phyloP scores from a whole-genome alignment of 2,113 vertebrate genomes.

The Bujurquina vittata region DNA sequence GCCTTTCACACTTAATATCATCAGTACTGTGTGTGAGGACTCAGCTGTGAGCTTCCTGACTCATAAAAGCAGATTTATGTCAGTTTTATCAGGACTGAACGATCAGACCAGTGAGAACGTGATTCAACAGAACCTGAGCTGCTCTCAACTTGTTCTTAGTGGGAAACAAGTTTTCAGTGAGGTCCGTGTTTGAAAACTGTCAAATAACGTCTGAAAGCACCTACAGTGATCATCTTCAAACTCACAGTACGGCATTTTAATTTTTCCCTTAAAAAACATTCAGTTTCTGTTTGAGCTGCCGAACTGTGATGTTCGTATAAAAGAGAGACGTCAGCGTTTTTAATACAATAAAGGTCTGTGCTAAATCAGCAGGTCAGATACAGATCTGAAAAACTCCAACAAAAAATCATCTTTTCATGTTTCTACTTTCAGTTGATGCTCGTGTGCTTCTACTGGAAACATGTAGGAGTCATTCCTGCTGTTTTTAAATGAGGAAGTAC shows the following conservation, averaged over 20 bases:
- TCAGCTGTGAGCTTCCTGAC: rapidly evolving
- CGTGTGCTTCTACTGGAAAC: too few relatives aligned
- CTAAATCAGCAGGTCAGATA: too few relatives aligned
- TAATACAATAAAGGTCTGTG: too few relatives aligned
- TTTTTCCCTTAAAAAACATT: too few relatives aligned
- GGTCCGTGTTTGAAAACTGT: not conserved
- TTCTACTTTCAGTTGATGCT: too few relatives aligned
- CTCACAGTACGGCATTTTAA: not conserved
- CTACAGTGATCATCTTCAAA: not conserved
- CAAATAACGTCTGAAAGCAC: not conserved
- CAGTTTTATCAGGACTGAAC: not conserved
- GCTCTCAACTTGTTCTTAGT: not conserved
- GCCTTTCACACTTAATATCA: rapidly evolving
- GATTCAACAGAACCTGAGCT: not conserved
- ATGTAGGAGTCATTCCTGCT: too few relatives aligned
- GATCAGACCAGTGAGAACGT: not conserved
- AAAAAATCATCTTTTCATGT: too few relatives aligned
- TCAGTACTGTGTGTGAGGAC: not conserved
- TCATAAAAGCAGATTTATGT: not conserved
- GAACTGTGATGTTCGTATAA: too few relatives aligned
- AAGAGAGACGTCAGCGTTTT: too few relatives aligned
- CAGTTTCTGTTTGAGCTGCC: too few relatives aligned
- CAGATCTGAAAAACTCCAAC: too few relatives aligned
- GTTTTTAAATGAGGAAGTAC: too few relatives aligned
- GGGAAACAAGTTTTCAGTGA: rapidly evolving